phyloP scores from a whole-genome alignment of 2,888 invertebrate genomes.

The Bugulina stolonifera region DNA sequence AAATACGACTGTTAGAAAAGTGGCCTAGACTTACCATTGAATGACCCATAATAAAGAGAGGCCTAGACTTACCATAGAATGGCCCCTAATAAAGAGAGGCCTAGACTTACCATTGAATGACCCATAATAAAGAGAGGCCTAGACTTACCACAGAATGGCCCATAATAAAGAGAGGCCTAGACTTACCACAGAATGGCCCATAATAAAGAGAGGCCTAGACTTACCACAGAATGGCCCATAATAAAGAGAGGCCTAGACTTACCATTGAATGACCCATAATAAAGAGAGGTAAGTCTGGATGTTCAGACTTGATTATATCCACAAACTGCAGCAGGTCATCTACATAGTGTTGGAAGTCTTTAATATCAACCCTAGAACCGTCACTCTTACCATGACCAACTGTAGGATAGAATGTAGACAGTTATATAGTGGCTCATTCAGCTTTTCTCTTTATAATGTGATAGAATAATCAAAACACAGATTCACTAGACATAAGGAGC shows the following conservation, averaged over 20 bases:
- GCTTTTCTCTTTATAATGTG: too few relatives aligned
- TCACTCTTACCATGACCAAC: slow-evolving; percentile 42
- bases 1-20: too few relatives aligned
- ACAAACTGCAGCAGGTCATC: slow-evolving; percentile 37
- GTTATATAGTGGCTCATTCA: too few relatives aligned
- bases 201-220: too few relatives aligned
- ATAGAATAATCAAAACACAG: too few relatives aligned
- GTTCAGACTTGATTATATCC: slow-evolving; percentile 33
- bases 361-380: slow-evolving; percentile 36
- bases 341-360: slow-evolving; percentile 36
- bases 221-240: slow-evolving; percentile 46
- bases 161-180: slow-evolving; percentile 38
- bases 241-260: slow-evolving; percentile 35
- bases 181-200: too few relatives aligned
- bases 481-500: too few relatives aligned
- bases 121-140: slow-evolving; percentile 40
- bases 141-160: slow-evolving; percentile 45
- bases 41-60: too few relatives aligned
- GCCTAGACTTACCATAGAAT: slow-evolving; percentile 43
- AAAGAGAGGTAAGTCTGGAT: slow-evolving; percentile 35
- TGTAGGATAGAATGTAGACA: too few relatives aligned
- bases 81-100: slow-evolving; percentile 40
- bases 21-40: too few relatives aligned
- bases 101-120: slow-evolving; percentile 46
- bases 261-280: slow-evolving; percentile 47